Base-by-base conservation (phyloP, 1,140 invertebrate species). In the Drosophila pruinosa region DNA sequence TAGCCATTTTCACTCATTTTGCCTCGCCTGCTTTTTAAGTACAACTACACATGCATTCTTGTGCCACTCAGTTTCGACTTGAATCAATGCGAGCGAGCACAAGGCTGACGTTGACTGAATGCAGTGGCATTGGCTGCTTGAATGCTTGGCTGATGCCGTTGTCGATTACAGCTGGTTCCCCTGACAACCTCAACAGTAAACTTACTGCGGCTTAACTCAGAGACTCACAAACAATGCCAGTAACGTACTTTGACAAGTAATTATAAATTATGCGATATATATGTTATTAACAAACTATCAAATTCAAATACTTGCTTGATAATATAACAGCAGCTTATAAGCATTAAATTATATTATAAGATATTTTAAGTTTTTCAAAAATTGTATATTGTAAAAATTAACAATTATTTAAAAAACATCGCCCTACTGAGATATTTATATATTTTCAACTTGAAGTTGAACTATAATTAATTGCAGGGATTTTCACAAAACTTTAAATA, bases 1-100 rank as follows among this genome's bases (percentile, higher is more conserved):
- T 47, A 59, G 58, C 65, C 63, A 62, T 68, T 73, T 72, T 72
- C 52, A 54, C 72, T 75, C 74, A 70, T 73, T 70, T 52, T 54
- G 28, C 57, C n/a, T 41, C 39, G 28, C 39, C 48, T n/a, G 57
- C 52, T 43, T 71, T 73, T 68, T 69, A 76, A 76, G 39, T 47
- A 52, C 48, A 4, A 34, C 45, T 65, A 79, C 71, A 81, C 77
- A 70, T 82, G 56, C 63, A 80, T 80, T 77, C 64, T 73, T 61
- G 59, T 50, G 76, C 43, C 59, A 76, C 26, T 61, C 75, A 67
- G 26, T 48, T 75, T 71, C 48, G 57, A 64, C 73, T 85, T 85
- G 64, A 86, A 85, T 85, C 81, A 86, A 86, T 78, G 80, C 47
- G 2, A 12, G 4, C 48, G 3, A 22, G 10, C 48, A 59, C 58